phyloP scores from a whole-genome alignment of 1,140 invertebrate genomes.

The Drosophila kepulauana region DNA sequence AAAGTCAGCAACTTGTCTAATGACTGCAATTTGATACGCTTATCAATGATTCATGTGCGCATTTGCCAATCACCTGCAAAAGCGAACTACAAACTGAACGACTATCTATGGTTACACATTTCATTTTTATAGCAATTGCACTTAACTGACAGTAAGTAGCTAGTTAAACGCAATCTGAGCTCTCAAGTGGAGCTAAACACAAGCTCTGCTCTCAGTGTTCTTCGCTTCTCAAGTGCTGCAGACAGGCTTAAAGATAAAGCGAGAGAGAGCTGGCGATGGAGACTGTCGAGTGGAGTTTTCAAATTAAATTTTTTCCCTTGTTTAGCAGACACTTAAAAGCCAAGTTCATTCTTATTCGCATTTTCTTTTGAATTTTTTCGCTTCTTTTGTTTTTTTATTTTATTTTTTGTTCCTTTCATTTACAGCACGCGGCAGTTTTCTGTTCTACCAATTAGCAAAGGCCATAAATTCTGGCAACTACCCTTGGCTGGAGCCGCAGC shows the following conservation, averaged over 20 bases:
- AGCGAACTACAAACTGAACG: slow-evolving; percentile 12
- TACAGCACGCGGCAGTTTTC: slow-evolving; percentile 67
- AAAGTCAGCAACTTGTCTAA: slow-evolving; percentile 68
- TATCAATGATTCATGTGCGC: slow-evolving; percentile 78
- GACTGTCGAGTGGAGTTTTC: neutral
- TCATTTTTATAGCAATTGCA: slow-evolving; percentile 61
- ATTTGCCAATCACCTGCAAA: slow-evolving; percentile 60
- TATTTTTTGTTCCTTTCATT: neutral
- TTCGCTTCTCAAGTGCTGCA: slow-evolving; percentile 4
- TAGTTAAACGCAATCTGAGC: slow-evolving; percentile 55
- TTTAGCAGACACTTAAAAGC: slow-evolving; percentile 55
- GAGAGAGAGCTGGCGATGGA: neutral
- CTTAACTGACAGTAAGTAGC: slow-evolving; percentile 70
- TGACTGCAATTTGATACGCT: slow-evolving; percentile 76
- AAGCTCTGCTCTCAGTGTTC: neutral
- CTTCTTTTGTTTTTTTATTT: slow-evolving; percentile 18
- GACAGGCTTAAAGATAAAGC: neutral
- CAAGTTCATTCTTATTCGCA: slow-evolving; percentile 34
- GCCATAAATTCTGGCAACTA: slow-evolving; percentile 73
- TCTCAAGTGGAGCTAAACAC: slow-evolving; percentile 10
- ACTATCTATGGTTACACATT: slow-evolving; percentile 25
- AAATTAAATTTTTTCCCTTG: slow-evolving; percentile 64
- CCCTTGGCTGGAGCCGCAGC: slow-evolving; percentile 19
- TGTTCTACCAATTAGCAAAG: slow-evolving; percentile 76
- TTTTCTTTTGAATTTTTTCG: slow-evolving; percentile 6